Evolutionary conservation across 2,113 vertebrate species (phyloP), one percentile per base, ranked within the genome.

Genomic region (Platycercus adscitus): DNA sequence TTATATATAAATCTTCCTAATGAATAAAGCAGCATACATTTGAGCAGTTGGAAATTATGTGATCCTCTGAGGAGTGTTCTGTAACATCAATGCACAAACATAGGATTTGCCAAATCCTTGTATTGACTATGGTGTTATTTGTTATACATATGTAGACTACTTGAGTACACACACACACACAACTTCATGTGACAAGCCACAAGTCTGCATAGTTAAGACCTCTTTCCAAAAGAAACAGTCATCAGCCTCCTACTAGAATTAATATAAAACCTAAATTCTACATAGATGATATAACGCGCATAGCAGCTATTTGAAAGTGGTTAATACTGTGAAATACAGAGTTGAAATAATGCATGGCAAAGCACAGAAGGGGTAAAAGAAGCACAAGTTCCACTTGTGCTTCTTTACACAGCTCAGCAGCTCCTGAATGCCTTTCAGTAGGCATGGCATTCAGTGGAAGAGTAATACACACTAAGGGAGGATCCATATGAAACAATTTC

Each of bases 371-470:
- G 17, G 44, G 7, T 24, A 43, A 63, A 82, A 80, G 20, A 55
- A 56, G 15, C 13, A 8, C 26, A 28, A 21, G 26, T 39, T 86
- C 46, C 35, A 0, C 70, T 31, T 53, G 14, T 43, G 25, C 15
- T 66, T 80, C 65, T 46, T 70, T 35, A 75, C 52, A 68, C 17
- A 58, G 14, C 15, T 25, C 69, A 44, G 25, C 18, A 29, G 24
- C 23, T 25, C 24, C 65, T n/a, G 24, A 50, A 71, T 1, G 1
- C 29, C 20, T 52, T 49, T 64, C 3, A 0, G 2, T 17, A 19
- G 7, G 10, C 0, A 0, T 3, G 7, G 20, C 19, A 41, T 14
- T 26, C 17, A 29, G 16, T 2, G 11, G 3, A 78, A 21, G 25
- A 18, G 12, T 10, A 10, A 24, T 1, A 18, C 8, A 52, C 29